A percentile compares a stretch with the other conserved stretches of the same genome.
Evolutionary conservation across 2,888 invertebrate species (phyloP).

Genomic region (Tanypteryx hageni): DNA sequence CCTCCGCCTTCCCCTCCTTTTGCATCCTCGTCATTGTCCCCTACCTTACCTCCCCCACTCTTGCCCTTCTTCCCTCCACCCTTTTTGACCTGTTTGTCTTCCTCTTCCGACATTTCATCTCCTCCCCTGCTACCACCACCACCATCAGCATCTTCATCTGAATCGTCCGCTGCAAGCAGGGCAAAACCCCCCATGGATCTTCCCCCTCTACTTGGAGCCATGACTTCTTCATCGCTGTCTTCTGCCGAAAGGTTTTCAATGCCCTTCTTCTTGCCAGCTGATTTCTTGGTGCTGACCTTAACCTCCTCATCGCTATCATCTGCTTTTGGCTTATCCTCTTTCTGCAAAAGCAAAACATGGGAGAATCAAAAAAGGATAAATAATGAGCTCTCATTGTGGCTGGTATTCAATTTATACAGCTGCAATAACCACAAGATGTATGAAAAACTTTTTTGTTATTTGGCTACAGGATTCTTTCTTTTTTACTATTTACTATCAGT

Average conservation of each 20-base stretch:
- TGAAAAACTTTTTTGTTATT: too few relatives aligned
- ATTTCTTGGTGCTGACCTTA: neutral
- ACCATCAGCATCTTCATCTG: constrained; percentile 71
- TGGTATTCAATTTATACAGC: too few relatives aligned
- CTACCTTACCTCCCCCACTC: constrained; percentile 75
- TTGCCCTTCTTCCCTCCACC: constrained; percentile 83
- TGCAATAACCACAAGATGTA: too few relatives aligned
- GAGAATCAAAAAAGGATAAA: neutral
- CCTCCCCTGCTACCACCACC: constrained; percentile 74
- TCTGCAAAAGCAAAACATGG: constrained; percentile 44
- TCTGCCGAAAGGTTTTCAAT: neutral
- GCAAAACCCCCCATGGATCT: constrained; percentile 69
- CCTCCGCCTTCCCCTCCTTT: constrained; percentile 66
- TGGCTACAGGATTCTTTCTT: too few relatives aligned
- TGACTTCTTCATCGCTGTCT: constrained; percentile 66
- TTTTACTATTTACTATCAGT: too few relatives aligned
- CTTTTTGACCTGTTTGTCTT: constrained; percentile 73
- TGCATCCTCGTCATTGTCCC: constrained; percentile 68
- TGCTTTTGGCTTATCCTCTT: constrained; percentile 67
- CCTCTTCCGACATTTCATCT: constrained; percentile 76
- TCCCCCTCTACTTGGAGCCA: constrained; percentile 32
- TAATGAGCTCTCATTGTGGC: neutral
- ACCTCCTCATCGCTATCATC: constrained; percentile 67
- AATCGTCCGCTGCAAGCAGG: constrained; percentile 66
- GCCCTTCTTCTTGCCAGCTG: constrained; percentile 33